These are phyloP conservation scores for silkworm (Bombyx mori) DNA, from an alignment of 1,140 invertebrate genomes.

Conservation along the genomic window DNA sequence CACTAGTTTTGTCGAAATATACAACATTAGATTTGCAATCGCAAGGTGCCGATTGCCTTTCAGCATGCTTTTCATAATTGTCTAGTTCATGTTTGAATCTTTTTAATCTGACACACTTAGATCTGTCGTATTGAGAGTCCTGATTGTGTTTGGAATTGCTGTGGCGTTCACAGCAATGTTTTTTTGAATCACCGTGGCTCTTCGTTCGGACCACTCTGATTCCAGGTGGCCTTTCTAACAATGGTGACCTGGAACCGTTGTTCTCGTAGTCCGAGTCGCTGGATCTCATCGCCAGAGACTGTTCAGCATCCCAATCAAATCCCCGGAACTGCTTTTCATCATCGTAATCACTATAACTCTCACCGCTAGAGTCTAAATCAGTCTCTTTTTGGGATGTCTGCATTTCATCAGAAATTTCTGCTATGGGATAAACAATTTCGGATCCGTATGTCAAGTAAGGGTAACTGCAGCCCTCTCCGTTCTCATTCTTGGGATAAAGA, in stretches of 20 bases:
- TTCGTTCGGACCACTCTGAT: slow-evolving; percentile 56
- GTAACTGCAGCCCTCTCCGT: slow-evolving; percentile 67
- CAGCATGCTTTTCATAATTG: slow-evolving; percentile 27
- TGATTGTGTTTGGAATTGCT: slow-evolving; percentile 36
- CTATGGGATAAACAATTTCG: slow-evolving; percentile 87
- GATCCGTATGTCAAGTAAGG: slow-evolving; percentile 80
- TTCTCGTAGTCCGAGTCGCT: slow-evolving; percentile 74
- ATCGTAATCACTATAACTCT: slow-evolving; percentile 71
- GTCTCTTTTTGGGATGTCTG: slow-evolving; percentile 78
- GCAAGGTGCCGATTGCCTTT: slow-evolving; percentile 30
- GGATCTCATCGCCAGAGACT: slow-evolving; percentile 59
- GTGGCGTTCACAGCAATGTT: slow-evolving; percentile 55
- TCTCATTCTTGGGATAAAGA: slow-evolving; percentile 72
- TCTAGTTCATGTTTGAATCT: slow-evolving; percentile 53
- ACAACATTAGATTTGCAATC: slow-evolving; percentile 49
- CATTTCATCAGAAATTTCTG: slow-evolving; percentile 86
- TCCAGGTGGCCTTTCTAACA: slow-evolving; percentile 63
- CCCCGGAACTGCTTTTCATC: slow-evolving; percentile 71
- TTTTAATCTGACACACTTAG: slow-evolving; percentile 63
- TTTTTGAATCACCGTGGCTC: slow-evolving; percentile 52
- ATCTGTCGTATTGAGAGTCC: slow-evolving; percentile 52
- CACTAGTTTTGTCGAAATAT: slow-evolving; percentile 73
- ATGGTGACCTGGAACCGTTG: slow-evolving; percentile 73
- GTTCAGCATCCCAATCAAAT: slow-evolving; percentile 67
- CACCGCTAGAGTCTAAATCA: slow-evolving; percentile 72